Percentiles rank a stretch among this genome's conserved stretches.
Evolutionary conservation across 2,888 invertebrate genomes (phyloP).

Genomic region (Plagodis pulveraria): DNA sequence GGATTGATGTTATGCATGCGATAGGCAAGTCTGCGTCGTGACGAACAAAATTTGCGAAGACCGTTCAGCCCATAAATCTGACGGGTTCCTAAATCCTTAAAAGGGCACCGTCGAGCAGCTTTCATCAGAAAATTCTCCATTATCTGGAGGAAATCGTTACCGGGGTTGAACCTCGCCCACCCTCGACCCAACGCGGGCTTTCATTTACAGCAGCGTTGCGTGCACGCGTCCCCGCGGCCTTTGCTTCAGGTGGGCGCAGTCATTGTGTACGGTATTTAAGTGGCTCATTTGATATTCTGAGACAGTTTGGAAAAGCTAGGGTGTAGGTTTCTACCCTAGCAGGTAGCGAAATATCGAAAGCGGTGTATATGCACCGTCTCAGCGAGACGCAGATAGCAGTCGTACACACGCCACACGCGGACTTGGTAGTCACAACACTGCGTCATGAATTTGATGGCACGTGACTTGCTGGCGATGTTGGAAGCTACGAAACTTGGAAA

Average conservation of each 20-base stretch:
- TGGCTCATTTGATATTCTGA: conserved; percentile 84
- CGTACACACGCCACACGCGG: conserved; percentile 40
- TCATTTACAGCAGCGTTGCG: conserved; percentile 81
- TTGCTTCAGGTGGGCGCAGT: conserved; percentile 81
- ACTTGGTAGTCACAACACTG: conserved; percentile 47
- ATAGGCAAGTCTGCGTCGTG: conserved; percentile 64
- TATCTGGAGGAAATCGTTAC: conserved; percentile 84
- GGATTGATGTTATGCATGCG: conserved; percentile 63
- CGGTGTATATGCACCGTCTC: conserved; percentile 30
- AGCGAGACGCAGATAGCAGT: conserved; percentile 20
- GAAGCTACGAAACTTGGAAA: conserved; percentile 19
- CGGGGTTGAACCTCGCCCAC: conserved; percentile 75
- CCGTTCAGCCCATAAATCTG: conserved; percentile 73
- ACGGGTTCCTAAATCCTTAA: conserved; percentile 75
- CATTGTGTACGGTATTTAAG: conserved; percentile 83
- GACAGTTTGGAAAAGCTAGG: conserved; percentile 78
- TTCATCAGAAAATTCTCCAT: conserved; percentile 83
- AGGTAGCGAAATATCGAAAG: conserved; percentile 67
- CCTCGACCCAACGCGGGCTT: conserved; percentile 70
- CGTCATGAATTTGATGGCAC: conserved; percentile 49
- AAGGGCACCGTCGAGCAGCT: conserved; percentile 75
- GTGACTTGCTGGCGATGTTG: conserved; percentile 49
- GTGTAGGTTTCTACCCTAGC: conserved; percentile 57
- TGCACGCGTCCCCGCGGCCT: conserved; percentile 79
- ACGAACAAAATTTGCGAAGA: conserved; percentile 70